Conservation (phyloP, 1,140 invertebrate species). For the Nasonia giraulti region DNA sequence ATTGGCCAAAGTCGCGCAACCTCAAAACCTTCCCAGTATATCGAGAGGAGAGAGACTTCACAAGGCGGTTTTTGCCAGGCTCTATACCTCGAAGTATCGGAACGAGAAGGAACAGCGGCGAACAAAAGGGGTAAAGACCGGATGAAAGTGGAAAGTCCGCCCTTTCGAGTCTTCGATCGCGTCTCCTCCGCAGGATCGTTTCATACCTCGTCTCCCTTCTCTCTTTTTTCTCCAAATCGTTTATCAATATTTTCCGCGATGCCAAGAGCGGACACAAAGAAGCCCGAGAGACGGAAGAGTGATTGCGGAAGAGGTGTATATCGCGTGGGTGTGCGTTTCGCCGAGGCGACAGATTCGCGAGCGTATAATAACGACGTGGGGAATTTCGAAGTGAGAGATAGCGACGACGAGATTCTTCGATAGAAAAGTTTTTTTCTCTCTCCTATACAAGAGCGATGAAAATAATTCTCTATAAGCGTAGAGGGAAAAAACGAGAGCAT, state of each 20-base stretch:
- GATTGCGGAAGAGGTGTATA: slow-evolving; percentile 15
- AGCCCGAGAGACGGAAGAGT: not conserved
- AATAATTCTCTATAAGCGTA: not conserved
- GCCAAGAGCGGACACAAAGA: slow-evolving; percentile 23
- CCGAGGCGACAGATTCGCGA: not conserved
- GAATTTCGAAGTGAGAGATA: not conserved
- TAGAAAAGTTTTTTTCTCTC: too few species aligned
- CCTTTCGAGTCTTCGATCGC: slow-evolving; percentile 21
- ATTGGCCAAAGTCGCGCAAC: not conserved
- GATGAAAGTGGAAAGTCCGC: slow-evolving; percentile 45
- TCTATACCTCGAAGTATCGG: not conserved
- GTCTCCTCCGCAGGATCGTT: slow-evolving; percentile 19
- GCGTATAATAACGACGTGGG: not conserved
- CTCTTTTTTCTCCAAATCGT: slow-evolving; percentile 58
- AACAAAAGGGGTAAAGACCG: slow-evolving; percentile 52
- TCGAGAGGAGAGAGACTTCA: not conserved
- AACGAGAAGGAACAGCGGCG: not conserved
- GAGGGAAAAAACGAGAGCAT: not conserved
- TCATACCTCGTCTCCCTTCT: slow-evolving; percentile 11
- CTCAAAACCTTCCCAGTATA: not conserved
- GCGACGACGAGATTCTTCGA: too few species aligned
- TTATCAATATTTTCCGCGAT: slow-evolving; percentile 66
- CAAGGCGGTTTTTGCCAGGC: not conserved
- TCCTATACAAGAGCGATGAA: not conserved
- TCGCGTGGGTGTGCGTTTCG: not conserved